A percentile compares a stretch with the other conserved stretches of the same genome.
These are phyloP conservation scores for Indicator indicator DNA, from an alignment of 2,113 vertebrate species.

Conservation along the genomic window DNA sequence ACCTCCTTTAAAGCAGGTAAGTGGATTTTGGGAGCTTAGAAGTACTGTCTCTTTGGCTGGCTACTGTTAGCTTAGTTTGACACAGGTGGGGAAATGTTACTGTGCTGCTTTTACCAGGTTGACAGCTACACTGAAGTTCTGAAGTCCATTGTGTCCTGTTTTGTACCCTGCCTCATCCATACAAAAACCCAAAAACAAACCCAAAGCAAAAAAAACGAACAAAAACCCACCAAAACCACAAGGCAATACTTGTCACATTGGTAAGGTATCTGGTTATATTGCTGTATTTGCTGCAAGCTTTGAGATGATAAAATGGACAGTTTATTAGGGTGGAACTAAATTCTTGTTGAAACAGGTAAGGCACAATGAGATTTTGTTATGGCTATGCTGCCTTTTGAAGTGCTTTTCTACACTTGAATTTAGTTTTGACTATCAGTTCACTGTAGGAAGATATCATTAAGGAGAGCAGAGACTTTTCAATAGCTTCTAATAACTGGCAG, in stretches of 20 bases:
- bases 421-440: neutral
- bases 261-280: neutral
- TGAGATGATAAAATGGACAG: neutral
- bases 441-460: neutral
- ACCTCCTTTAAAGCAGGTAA: neutral
- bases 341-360: neutral
- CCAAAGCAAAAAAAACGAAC: too few relatives aligned
- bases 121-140: neutral
- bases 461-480: neutral
- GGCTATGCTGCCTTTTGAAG: neutral
- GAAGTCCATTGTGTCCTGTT: neutral
- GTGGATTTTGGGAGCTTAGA: neutral
- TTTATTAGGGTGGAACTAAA: neutral
- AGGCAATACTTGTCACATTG: neutral
- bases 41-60: neutral
- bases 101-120: neutral
- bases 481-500: neutral
- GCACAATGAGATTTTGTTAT: neutral
- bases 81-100: neutral
- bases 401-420: neutral
- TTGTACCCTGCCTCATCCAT: rapidly evolving
- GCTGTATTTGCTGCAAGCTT: neutral
- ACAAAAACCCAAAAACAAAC: too few relatives aligned
- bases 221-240: too few relatives aligned
- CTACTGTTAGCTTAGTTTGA: neutral